Evolutionary conservation across 2,888 invertebrate genomes (phyloP), one percentile per base, ranked within the genome.

Genomic region (Scaptomyza reducta): DNA sequence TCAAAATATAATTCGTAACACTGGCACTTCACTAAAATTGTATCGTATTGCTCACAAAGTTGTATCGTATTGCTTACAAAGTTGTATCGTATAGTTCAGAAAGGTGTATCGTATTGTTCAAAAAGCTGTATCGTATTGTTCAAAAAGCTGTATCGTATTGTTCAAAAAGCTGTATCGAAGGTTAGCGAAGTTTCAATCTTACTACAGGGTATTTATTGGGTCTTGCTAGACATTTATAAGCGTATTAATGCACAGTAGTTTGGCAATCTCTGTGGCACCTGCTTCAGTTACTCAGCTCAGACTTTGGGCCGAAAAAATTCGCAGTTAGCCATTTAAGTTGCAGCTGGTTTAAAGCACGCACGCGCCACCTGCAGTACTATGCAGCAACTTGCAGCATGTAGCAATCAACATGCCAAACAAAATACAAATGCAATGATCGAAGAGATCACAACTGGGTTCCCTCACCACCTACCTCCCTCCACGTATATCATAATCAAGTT

Each of bases 291-390:
- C 13, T 13, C 27, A 46, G 14, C 11, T 14, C 49, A 14, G 18
- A 38, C 9, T 31, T 38, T 51, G 46, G 31, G 38, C 50, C 31
- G 13, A n/a, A 7, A 38, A 13, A 35, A 35, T 13, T 58, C 11
- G 41, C 42, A 35, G 25, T 40, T 40, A 9, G 25, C 18, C 29
- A 7, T 35, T 47, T 11, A 45, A 47, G 40, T 41, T 58, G 58
- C 64, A 54, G 45, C 29, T 58, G 57, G 22, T 35, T 35, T 59
- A 66, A 14, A 47, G 59, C 58, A 59, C 22, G 59, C 65, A 59
- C 47, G 55, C 59, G 50, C 22, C 59, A 25, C 53, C 50, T 59
- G 68, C 46, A 22, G 13, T 42, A 38, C 13, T 1, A 0, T 44
- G 38, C 46, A 22, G 13, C 46, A 38, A 16, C 3, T 1, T 44